Conservation (phyloP, 2,113 vertebrate species). For the Orcinus orca region DNA sequence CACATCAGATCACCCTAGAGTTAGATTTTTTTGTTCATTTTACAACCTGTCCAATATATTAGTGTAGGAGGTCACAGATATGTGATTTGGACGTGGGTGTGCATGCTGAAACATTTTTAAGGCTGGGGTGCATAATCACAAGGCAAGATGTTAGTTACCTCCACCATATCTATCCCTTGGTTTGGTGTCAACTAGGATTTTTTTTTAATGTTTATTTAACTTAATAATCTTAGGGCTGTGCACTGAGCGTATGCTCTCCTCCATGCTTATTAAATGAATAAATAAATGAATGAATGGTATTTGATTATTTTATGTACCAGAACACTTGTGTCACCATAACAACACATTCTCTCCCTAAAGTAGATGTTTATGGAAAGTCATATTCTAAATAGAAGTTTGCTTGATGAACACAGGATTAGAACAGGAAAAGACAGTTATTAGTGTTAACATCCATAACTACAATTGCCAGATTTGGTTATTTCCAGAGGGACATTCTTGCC, state of each 20-base stretch:
- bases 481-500: background rate
- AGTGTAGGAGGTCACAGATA: background rate
- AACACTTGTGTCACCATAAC: background rate
- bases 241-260: background rate
- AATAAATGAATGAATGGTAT: background rate
- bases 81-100: background rate
- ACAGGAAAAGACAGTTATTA: background rate
- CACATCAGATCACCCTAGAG: background rate
- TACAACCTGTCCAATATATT: background rate
- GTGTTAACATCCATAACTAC: background rate
- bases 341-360: background rate
- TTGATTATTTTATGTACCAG: background rate
- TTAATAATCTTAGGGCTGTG: background rate
- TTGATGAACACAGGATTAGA: background rate
- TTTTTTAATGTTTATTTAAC: background rate
- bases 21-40: background rate
- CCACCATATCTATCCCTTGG: background rate
- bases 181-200: background rate
- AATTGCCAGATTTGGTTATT: background rate
- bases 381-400: background rate
- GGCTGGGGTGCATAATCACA: background rate
- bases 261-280: background rate
- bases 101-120: conserved; percentile 1
- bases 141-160: background rate
- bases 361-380: background rate